Base-by-base conservation (phyloP, 1,140 invertebrate species). In the Steinernema feltiae region DNA sequence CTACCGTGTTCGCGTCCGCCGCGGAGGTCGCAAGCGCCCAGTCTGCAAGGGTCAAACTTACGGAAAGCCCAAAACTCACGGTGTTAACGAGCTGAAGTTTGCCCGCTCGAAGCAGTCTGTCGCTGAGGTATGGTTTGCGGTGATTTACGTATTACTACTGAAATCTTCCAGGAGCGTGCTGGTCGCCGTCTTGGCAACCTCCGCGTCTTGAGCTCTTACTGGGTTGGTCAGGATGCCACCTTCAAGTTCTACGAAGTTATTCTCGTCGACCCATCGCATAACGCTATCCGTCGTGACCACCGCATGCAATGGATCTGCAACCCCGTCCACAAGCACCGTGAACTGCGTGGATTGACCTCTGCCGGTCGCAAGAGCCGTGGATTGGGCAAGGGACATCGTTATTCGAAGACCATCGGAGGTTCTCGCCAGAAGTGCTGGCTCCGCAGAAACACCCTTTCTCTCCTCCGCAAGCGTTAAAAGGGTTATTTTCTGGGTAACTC, bases 11-110 rank as follows among this genome's bases (percentile, higher is more conserved):
- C 92, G 97, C 81, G 92, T 99, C 69, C 93, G 96, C 48, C 94
- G 97, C 90, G 97, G 97, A 88, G 94, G 95, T 78, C 93, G 97
- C 77, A 99, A 99, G 89, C 94, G 95, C 85, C 96, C 95, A 84
- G 97, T 98, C 29, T 92, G 95, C 27, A 99, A 99, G 88, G 97
- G 97, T 87, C 93, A 93, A 81, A 98, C 96, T 32, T 98, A 97
- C 87, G 97, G 97, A 85, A 99, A 99, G 89, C 97, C 97, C 46
- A 97, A 95, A 87, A 96, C 93, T 84, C 95, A 98, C 88, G 97
- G 97, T 88, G 94, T 99, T 0, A 99, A 99, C 87, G 93, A 99
- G 87, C 88, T 99, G 80, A 99, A 99, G 87, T 95, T 95, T 30
- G 92, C 92, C 2, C 91, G 96, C 82, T 95, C 93, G 85, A 88